Base-by-base conservation (phyloP, 2,888 invertebrate genomes). In the Limnephilus auricula region DNA sequence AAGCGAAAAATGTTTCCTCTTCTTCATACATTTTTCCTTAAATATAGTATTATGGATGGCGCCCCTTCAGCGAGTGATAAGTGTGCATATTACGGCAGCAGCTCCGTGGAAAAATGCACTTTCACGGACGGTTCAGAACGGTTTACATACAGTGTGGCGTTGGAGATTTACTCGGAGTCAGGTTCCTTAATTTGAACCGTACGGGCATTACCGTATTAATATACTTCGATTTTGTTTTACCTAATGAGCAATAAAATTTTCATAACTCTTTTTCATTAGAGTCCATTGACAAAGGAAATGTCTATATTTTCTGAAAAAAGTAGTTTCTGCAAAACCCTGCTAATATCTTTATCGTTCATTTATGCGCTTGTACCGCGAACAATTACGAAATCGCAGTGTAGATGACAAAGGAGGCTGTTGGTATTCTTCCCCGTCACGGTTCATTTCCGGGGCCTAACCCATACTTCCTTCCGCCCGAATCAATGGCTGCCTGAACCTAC, bases 381-480 rank as follows among this genome's bases (percentile, higher is more conserved):
- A 25, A 34, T 82, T 82, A 18, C 82, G 25, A 82, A 85, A 79
- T 89, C 37, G 79, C 89, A 25, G 2, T 37, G 15, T 32, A 31
- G 79, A 79, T 37, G 30, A 89, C 79, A 89, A 89, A 79, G 45
- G 79, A 79, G n/a, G 18, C 88, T 65, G 65, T 65, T 65, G 65
- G 65, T 78, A 88, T 80, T 89, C 79, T 89, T 79, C 84, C 85
- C 40, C 86, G 90, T 65, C 45, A 80, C 45, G 90, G 86, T 50
- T 88, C 90, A 90, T 90, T 90, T 84, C 65, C 90, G 45, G 82
- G 78, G 83, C 91, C 89, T 82, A 91, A 91, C 91, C 92, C 92
- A 89, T 92, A 79, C 92, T 92, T 92, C 92, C 92, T 92, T 92
- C 92, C 92, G 92, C 83, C 89, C n/a, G 90, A 45, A 79, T 90